Base-by-base conservation (phyloP, 2,888 invertebrate species). In the Apantesis nais region DNA sequence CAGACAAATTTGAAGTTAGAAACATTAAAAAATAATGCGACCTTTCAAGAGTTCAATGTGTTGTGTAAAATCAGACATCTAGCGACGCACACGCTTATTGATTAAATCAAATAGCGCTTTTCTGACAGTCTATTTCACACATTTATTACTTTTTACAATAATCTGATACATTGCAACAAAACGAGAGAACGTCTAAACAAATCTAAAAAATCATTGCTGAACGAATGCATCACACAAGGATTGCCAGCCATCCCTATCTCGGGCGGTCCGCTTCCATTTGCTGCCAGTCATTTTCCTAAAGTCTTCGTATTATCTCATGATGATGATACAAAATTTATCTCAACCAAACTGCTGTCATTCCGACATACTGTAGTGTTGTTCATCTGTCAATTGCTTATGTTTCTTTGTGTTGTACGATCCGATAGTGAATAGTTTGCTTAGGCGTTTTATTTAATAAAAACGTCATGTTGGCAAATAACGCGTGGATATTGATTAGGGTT, bases 381-480 rank as follows among this genome's bases (percentile, higher is more conserved):
- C 74, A 48, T 72, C 70, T 62, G 70, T 66, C 74, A 76, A 83
- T 83, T 82, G 70, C 75, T 83, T 81, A 83, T 75, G 74, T 75
- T 71, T 76, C 75, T 80, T 73, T 75, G 63, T 75, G 72, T 80
- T 69, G 71, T 71, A 73, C 78, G 79, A 80, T 76, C 79, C 78
- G 78, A 83, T 86, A 85, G 84, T 58, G 63, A 73, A 83, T 79
- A 83, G 83, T 86, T 82, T 83, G 83, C 77, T 80, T 83, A 78
- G 84, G 81, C 85, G 84, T 89, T 91, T 71, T 92, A 91, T 93
- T 92, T 91, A 92, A 93, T 93, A 93, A 92, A 93, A 92, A 90
- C 89, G 90, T 92, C 92, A 90, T 91, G 92, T 92, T 88, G 88
- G 89, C 90, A 91, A 92, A 93, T 92, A 92, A 87, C 89, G 87